phyloP scores from a whole-genome alignment of 2,113 vertebrate species.

The Tragelaphus strepsiceros region DNA sequence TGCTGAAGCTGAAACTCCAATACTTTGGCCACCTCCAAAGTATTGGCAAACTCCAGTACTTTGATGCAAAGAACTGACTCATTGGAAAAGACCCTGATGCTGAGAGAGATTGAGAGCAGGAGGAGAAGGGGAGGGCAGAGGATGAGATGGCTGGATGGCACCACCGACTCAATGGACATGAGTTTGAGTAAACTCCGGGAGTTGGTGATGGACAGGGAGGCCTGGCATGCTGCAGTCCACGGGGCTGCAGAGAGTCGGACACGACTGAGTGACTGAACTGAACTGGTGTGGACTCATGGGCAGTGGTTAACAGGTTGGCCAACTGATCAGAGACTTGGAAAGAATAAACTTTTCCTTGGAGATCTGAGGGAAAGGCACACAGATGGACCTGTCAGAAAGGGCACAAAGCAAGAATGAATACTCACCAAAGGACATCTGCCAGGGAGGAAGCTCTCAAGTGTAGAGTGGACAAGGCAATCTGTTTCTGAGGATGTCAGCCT shows the following conservation, averaged over 20 bases:
- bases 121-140: too few relatives aligned
- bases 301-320: neutral
- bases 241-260: neutral
- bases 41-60: too few relatives aligned
- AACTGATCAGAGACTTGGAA: neutral
- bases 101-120: too few relatives aligned
- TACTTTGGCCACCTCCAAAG: too few relatives aligned
- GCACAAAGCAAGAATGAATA: neutral
- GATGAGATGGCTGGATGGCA: too few relatives aligned
- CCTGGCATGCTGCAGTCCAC: neutral
- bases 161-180: neutral
- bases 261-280: neutral
- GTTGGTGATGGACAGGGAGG: neutral
- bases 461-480: neutral
- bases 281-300: neutral
- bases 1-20: too few relatives aligned
- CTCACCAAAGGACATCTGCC: neutral
- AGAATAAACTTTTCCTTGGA: neutral
- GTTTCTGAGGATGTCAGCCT: neutral
- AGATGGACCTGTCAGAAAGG: neutral
- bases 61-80: too few relatives aligned
- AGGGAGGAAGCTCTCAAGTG: neutral
- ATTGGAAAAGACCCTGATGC: too few relatives aligned
- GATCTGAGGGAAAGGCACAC: neutral
- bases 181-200: neutral